These are phyloP conservation scores for Oligia fasciuncula DNA, from an alignment of 2,888 invertebrate species.

Conservation along the genomic window DNA sequence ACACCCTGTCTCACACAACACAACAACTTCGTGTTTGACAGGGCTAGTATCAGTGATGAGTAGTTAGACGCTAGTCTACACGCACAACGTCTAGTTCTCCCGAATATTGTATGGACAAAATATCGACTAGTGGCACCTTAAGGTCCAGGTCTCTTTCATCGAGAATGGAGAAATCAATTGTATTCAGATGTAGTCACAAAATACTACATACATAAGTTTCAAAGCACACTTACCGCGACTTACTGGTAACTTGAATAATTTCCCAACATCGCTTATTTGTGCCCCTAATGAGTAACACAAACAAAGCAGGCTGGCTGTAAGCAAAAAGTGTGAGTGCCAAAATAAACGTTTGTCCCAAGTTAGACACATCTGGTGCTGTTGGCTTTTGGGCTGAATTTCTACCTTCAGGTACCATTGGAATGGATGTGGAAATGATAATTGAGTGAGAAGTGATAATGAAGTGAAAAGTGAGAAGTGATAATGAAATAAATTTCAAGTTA, in stretches of 20 bases:
- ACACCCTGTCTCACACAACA: no score
- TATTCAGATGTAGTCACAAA: neutral
- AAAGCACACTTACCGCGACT: constrained; percentile 20
- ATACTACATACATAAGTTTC: neutral
- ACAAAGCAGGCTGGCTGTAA: constrained; percentile 37
- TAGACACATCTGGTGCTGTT: constrained; percentile 65
- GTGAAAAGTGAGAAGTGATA: constrained; percentile 23
- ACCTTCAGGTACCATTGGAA: constrained; percentile 42
- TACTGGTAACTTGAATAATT: constrained; percentile 15
- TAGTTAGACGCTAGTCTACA: no score
- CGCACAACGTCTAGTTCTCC: no score
- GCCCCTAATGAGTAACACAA: constrained; percentile 45
- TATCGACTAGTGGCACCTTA: no score
- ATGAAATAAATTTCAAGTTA: constrained; percentile 6
- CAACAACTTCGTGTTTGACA: no score
- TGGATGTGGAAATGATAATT: constrained; percentile 2
- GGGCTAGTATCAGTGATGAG: no score
- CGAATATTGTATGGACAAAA: no score
- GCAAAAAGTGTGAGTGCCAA: constrained; percentile 60
- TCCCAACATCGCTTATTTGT: constrained; percentile 55
- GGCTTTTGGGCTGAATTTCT: constrained; percentile 59
- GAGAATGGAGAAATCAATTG: no score
- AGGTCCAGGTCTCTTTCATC: no score
- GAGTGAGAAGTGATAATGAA: constrained; percentile 22
- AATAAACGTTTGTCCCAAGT: constrained; percentile 60